Evolutionary conservation across 2,888 invertebrate genomes (phyloP), one percentile per base, ranked within the genome.

Genomic region (Erebia aethiops): DNA sequence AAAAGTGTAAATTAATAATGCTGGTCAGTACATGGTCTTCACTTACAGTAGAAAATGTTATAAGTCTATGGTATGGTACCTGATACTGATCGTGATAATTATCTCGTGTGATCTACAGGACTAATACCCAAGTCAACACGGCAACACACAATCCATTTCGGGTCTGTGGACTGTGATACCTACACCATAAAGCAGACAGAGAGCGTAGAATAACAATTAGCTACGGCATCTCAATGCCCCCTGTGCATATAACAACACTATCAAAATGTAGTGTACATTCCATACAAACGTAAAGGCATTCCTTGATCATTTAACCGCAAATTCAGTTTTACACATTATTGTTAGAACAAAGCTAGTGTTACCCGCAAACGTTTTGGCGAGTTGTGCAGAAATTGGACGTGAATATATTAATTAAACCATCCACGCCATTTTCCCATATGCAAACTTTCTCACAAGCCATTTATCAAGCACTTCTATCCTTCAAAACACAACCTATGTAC

Each of bases 161-260:
- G 18, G 46, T 61, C 61, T 61, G 35, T 43, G 43, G 43, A 11
- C 43, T 41, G 46, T 21, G 43, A 61, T 61, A 61, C 21, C 62
- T 21, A 14, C 49, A 14, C 49, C 21, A 21, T 49, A 46, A 62
- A 62, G 62, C 62, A 2, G 46, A 49, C 14, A 3, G 14, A 18
- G 18, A 62, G 49, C 49, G 21, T 21, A 46, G 21, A 62, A 18
- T 62, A 14, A 62, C 62, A 62, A 62, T 62, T 62, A 62, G 62
- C 21, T 62, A 46, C 21, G 21, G 49, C 13, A 46, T 21, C 49
- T 21, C 62, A 14, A 35, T 57, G 56, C 56, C 56, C 56, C 26
- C 26, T 21, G 13, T 60, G 43, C 10, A 60, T 60, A 43, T 41
- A 60, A 43, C 11, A 35, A 35, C 26, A 57, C 11, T 11, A 21